Conservation (phyloP, 2,797 vertebrate genomes). For the Anisognathus igniventris region DNA sequence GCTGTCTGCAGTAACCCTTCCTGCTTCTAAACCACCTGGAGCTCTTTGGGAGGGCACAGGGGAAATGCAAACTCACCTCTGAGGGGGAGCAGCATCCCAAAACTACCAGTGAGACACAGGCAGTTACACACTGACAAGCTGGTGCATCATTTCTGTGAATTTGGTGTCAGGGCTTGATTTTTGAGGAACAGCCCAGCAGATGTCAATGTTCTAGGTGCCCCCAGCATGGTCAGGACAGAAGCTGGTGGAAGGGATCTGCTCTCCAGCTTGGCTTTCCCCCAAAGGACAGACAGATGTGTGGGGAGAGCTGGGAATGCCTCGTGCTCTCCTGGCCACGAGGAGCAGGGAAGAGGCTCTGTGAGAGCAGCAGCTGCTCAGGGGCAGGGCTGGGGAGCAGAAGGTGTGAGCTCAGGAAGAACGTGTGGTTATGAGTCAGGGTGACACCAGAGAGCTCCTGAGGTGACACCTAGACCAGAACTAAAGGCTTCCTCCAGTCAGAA, state of each 20-base stretch:
- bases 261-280: neutral
- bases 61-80: neutral
- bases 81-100: neutral
- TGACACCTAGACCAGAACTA: neutral
- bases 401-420: constrained; percentile 40
- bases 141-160: neutral
- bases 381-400: neutral
- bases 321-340: neutral
- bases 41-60: neutral
- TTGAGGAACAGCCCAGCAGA: neutral
- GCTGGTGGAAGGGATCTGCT: neutral
- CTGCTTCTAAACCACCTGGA: neutral
- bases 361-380: neutral
- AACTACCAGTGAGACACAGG: accelerated
- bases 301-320: neutral
- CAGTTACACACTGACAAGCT: neutral
- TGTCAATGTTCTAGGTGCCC: neutral
- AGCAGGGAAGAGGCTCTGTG: neutral
- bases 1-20: neutral
- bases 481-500: constrained; percentile 31
- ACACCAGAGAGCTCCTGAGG: neutral
- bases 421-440: constrained; percentile 50
- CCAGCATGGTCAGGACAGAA: neutral
- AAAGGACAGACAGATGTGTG: neutral
- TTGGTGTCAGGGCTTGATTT: neutral